Base-by-base conservation (phyloP, 2,797 vertebrate genomes). In the Hemibagrus guttatus region DNA sequence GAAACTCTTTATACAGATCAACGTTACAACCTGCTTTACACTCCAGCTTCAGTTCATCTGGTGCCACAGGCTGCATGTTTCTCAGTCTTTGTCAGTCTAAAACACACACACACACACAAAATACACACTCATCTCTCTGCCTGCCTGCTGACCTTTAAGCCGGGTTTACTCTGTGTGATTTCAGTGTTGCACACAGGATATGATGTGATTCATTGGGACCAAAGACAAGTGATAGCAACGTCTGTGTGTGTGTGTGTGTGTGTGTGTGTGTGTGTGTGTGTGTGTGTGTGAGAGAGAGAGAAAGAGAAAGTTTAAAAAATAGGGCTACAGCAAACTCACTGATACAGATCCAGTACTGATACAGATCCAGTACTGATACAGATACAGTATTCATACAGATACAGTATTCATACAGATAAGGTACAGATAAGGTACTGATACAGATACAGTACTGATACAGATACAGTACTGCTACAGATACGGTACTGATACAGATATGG, bases 31-130 rank as follows among this genome's bases (percentile, higher is more conserved):
- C 58, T 78, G n/a, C 11, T 63, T 66, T 54, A 54, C 46, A 23
- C 9, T 82, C 61, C 46, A 54, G n/a, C 63, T 82, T 13, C 5
- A 68, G 81, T 82, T 82, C 81, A 68, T 82, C 81, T 82, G 46
- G 63, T 82, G 80, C 42, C 63, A 68, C 49, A 31, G 42, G 46
- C 63, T 81, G 79, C 59, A 81, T 49, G 23, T 42, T 12, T 79
- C 3, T 17, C 14, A 31, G 3, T 76, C 74, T 42, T 28, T 78
- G 31, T 56, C 16, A 31, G 52, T 35, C 28, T 59, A 17, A 16
- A 16, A 39, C 17, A 71, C 17, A 71, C 66, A 72, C 28, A 69
- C 68, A 71, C 68, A 42, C 68, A 71, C 68, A 71, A n/a, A n/a
- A n/a, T 39, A 46, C 39, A 49, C 42, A 74, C 72, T 2, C 71